phyloP scores from a whole-genome alignment of 2,888 invertebrate species.

The Quadroppia sp. region DNA sequence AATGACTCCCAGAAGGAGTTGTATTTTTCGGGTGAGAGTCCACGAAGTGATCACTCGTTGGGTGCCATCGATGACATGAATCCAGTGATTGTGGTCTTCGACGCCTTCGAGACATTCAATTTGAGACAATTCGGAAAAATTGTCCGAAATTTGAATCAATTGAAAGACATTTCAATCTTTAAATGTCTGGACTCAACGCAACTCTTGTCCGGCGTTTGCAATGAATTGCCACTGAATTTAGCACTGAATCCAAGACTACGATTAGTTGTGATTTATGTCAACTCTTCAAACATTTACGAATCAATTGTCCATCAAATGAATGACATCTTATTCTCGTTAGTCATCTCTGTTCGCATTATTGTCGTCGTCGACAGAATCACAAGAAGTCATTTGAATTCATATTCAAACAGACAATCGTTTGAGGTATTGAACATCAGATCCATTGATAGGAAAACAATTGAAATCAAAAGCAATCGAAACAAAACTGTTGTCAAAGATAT shows the following conservation, averaged over 20 bases:
- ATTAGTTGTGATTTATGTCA: slow-evolving; percentile 10
- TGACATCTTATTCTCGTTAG: not conserved
- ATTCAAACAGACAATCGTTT: not conserved
- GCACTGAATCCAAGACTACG: slow-evolving; percentile 22
- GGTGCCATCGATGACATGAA: not conserved
- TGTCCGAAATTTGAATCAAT: not conserved
- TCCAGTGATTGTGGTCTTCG: not conserved
- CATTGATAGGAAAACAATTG: not conserved
- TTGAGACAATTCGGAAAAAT: not conserved
- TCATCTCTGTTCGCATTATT: slow-evolving; percentile 3
- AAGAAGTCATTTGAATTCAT: not conserved
- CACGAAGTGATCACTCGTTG: not conserved
- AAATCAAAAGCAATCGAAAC: not conserved
- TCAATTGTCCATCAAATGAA: slow-evolving; percentile 6
- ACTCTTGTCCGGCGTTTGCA: not conserved
- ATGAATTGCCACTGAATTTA: not conserved
- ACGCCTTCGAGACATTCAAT: not conserved
- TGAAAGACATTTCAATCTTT: slow-evolving; percentile 23
- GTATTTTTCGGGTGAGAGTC: not conserved
- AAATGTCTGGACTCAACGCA: not conserved
- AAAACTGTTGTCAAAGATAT: no score
- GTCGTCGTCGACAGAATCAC: slow-evolving; percentile 10
- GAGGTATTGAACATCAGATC: not conserved
- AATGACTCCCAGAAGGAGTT: no score
- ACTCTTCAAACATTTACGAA: slow-evolving; percentile 14